These are phyloP conservation scores for Tridacna crocea DNA, from an alignment of 2,888 invertebrate species.

Conservation along the genomic window DNA sequence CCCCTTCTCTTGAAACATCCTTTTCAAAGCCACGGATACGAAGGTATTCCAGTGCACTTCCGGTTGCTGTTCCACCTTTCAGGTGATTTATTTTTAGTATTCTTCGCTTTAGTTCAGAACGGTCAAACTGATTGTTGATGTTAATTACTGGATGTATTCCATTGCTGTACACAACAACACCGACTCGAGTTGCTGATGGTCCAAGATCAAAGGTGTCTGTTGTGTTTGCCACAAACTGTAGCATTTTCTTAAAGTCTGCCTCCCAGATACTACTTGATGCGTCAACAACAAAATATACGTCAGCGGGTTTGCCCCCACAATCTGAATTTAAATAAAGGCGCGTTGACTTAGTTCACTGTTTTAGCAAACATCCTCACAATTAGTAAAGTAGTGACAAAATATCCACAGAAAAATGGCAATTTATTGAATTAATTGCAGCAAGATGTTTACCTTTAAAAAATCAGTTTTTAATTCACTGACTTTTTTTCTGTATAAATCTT, in stretches of 20 bases:
- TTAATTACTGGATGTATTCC: constrained; percentile 59
- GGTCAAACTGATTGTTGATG: constrained; percentile 53
- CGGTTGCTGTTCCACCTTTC: constrained; percentile 63
- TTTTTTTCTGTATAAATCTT: no score
- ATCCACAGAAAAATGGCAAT: no score
- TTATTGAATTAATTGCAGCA: no score
- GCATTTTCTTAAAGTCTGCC: constrained; percentile 68
- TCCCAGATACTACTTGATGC: constrained; percentile 71
- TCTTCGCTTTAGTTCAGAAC: constrained; percentile 50
- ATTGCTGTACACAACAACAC: constrained; percentile 69
- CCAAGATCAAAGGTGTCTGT: constrained; percentile 69
- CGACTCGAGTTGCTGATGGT: constrained; percentile 65
- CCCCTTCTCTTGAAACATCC: constrained; percentile 38
- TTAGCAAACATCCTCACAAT: no score
- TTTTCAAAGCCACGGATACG: constrained; percentile 49
- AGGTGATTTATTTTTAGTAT: constrained; percentile 49
- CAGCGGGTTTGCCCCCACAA: constrained; percentile 69
- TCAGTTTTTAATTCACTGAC: no score
- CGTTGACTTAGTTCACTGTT: no score
- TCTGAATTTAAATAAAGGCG: constrained; percentile 40
- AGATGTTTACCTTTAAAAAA: no score
- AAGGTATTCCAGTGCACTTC: constrained; percentile 57
- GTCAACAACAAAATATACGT: constrained; percentile 64
- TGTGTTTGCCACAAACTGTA: constrained; percentile 67
- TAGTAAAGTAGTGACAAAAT: no score